phyloP scores from a whole-genome alignment of 2,888 invertebrate species.

The Drosophila siamana region DNA sequence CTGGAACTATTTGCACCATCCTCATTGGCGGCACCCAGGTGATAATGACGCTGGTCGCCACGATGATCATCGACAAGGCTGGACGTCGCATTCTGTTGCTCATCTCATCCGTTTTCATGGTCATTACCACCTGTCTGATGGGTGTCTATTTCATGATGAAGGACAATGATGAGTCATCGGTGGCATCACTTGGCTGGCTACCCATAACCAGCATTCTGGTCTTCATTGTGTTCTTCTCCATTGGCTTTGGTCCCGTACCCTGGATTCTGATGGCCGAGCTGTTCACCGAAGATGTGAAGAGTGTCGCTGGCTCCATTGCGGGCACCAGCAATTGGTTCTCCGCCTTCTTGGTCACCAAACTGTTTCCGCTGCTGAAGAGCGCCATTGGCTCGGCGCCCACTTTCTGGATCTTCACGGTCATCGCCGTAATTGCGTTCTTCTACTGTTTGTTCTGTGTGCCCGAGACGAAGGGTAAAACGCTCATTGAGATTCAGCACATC shows the following conservation, averaged over 20 bases:
- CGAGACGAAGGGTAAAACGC: conserved; percentile 86
- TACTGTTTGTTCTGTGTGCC: conserved; percentile 88
- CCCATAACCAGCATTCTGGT: conserved; percentile 90
- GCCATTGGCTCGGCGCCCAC: conserved; percentile 88
- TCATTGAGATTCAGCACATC: conserved; percentile 75
- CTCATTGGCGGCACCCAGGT: conserved; percentile 93
- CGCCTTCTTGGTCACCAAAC: conserved; percentile 91
- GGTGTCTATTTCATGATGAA: conserved; percentile 88
- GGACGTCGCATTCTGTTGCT: conserved; percentile 92
- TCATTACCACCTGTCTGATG: conserved; percentile 88
- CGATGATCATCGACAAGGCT: conserved; percentile 91
- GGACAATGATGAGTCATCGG: conserved; percentile 73
- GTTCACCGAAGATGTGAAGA: conserved; percentile 91
- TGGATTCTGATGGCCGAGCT: conserved; percentile 90
- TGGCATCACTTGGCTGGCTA: conserved; percentile 88
- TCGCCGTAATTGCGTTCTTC: conserved; percentile 88
- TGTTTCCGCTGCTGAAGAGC: conserved; percentile 87
- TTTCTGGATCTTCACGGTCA: conserved; percentile 90
- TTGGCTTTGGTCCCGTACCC: conserved; percentile 94
- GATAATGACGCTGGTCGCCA: conserved; percentile 87
- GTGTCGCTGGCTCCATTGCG: conserved; percentile 90
- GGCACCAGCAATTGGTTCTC: conserved; percentile 92
- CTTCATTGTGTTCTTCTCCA: conserved; percentile 91
- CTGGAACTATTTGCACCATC: conserved; percentile 88
- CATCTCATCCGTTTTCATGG: conserved; percentile 90